Percentiles rank a stretch among this genome's conserved stretches.
phyloP scores from a whole-genome alignment of 2,888 invertebrate genomes.

The Alsophila aescularia region DNA sequence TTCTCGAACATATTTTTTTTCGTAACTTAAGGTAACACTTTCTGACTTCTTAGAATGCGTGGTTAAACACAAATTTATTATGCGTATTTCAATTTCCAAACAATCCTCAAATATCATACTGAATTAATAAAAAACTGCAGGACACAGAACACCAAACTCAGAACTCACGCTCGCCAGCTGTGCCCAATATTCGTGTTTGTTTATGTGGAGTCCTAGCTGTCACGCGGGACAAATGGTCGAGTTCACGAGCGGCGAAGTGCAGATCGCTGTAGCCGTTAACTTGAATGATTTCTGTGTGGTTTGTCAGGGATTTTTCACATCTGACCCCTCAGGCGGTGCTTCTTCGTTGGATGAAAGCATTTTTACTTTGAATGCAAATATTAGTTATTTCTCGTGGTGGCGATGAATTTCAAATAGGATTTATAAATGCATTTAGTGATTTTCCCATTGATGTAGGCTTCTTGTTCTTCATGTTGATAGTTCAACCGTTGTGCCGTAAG shows the following conservation, averaged over 20 bases:
- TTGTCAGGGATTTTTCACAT: conserved; percentile 68
- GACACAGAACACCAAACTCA: conserved; percentile 13
- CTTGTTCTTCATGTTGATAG: too few relatives aligned
- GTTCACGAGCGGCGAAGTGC: conserved; percentile 65
- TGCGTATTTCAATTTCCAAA: too few relatives aligned
- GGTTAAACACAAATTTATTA: too few relatives aligned
- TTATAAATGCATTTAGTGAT: background rate
- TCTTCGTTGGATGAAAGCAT: conserved; percentile 26
- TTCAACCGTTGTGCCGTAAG: too few relatives aligned
- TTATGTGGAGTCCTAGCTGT: conserved; percentile 53
- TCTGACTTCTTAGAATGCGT: too few relatives aligned
- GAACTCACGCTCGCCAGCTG: conserved; percentile 17
- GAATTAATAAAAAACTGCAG: background rate
- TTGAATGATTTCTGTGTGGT: conserved; percentile 71
- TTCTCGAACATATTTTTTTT: too few relatives aligned
- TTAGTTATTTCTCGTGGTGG: background rate
- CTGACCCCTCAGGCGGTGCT: conserved; percentile 39
- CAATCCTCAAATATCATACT: background rate
- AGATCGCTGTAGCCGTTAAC: conserved; percentile 72
- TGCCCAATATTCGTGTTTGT: conserved; percentile 45
- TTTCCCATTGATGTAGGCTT: background rate
- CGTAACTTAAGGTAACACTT: too few relatives aligned
- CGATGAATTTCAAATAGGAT: background rate
- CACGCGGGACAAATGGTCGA: conserved; percentile 59
- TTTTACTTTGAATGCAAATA: conserved; percentile 20